Conservation (phyloP, 2,888 invertebrate genomes). For the Zygogramma bicolorata region DNA sequence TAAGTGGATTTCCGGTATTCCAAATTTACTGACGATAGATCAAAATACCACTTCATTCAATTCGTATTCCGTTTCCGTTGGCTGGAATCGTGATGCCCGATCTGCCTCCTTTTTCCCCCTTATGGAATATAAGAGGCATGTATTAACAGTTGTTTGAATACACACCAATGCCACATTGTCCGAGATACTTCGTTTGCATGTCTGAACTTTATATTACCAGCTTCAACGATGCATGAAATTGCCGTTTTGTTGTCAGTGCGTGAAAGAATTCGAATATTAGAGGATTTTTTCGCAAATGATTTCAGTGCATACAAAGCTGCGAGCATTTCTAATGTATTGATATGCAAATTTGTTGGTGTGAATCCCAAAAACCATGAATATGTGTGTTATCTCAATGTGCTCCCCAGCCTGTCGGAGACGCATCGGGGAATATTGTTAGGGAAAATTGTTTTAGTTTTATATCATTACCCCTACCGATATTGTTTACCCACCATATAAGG, state of each 20-base stretch:
- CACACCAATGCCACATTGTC: conserved; percentile 45
- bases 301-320: not conserved
- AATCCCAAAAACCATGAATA: not conserved
- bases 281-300: not conserved
- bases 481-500: not conserved
- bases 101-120: conserved; percentile 33
- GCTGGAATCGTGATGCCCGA: conserved; percentile 8
- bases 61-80: conserved; percentile 30
- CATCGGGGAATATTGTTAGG: not conserved
- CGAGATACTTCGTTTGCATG: conserved; percentile 7
- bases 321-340: not conserved
- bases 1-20: conserved; percentile 33
- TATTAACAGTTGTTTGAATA: conserved; percentile 39
- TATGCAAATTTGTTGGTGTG: not conserved
- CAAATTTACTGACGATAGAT: conserved; percentile 12
- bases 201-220: not conserved
- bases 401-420: not conserved
- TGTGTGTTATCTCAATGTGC: not conserved
- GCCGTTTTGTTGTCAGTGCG: conserved; percentile 28
- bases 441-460: not conserved
- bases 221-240: not conserved
- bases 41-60: not conserved
- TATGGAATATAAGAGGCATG: conserved; percentile 38
- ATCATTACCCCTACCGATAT: not conserved
- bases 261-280: not conserved